phyloP scores from a whole-genome alignment of 2,888 invertebrate genomes.

The Scaptomyza flava region DNA sequence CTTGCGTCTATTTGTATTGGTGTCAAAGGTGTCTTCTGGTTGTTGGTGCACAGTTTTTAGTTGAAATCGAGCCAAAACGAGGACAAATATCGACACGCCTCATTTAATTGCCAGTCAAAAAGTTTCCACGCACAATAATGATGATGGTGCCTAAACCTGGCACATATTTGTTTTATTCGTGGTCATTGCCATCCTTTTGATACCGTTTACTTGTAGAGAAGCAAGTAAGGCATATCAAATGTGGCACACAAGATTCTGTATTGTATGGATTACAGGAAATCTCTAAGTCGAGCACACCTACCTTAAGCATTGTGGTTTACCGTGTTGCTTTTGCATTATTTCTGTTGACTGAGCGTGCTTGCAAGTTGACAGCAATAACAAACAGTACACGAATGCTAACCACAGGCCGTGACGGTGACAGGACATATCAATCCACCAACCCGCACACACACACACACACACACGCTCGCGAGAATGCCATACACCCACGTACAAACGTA shows the following conservation, averaged over 20 bases:
- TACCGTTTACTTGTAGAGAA: conserved; percentile 4
- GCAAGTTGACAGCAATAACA: conserved; percentile 38
- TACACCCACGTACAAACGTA: neutral
- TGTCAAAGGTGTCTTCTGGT: conserved; percentile 8
- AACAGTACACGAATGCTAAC: conserved; percentile 25
- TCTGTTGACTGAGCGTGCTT: conserved; percentile 34
- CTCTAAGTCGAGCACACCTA: neutral
- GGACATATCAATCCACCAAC: conserved; percentile 26
- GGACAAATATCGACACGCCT: conserved; percentile 40
- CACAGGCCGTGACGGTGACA: conserved; percentile 11
- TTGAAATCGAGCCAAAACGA: conserved; percentile 28
- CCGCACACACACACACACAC: neutral
- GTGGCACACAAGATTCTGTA: neutral
- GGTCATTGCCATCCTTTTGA: conserved; percentile 10
- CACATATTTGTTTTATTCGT: conserved; percentile 13
- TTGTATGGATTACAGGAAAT: neutral
- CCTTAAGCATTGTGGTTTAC: neutral
- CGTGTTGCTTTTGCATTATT: conserved; percentile 8
- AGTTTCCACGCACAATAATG: neutral
- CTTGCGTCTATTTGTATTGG: neutral
- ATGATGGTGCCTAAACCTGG: conserved; percentile 15
- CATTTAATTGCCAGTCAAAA: conserved; percentile 21
- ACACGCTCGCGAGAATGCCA: neutral
- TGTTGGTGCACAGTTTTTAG: conserved; percentile 38
- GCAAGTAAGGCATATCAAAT: neutral